These are phyloP conservation scores for Magallana gigas DNA, from an alignment of 1,140 invertebrate genomes.

Conservation along the genomic window DNA sequence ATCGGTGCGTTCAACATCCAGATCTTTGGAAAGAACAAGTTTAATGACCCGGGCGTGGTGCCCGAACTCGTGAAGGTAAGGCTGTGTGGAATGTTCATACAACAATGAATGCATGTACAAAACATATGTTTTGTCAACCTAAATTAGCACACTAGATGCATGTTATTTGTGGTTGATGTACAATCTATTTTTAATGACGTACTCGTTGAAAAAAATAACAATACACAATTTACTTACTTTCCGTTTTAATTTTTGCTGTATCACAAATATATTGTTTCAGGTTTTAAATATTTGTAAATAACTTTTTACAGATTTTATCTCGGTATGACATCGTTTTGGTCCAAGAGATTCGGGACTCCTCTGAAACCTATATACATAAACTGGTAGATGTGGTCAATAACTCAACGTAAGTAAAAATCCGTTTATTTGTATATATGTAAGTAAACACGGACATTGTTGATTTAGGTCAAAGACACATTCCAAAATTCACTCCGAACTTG, in stretches of 20 bases:
- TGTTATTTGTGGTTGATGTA: no score
- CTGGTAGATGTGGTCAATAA: background rate
- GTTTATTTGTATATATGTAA: background rate
- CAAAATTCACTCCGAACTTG: slow-evolving; percentile 25
- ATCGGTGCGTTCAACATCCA: slow-evolving; percentile 70
- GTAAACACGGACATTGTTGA: background rate
- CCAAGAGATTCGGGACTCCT: slow-evolving; percentile 70
- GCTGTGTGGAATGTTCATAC: no score
- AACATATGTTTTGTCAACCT: no score
- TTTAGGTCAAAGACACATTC: background rate
- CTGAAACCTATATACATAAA: background rate
- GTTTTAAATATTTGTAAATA: background rate
- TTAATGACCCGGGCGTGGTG: slow-evolving; percentile 56
- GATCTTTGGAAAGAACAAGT: slow-evolving; percentile 65
- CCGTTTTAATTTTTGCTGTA: no score
- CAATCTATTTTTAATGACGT: no score
- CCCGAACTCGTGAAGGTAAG: slow-evolving; percentile 56
- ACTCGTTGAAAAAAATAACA: no score
- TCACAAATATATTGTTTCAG: no score
- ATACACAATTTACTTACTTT: no score
- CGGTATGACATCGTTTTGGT: slow-evolving; percentile 71
- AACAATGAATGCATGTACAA: no score
- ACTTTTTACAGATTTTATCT: slow-evolving; percentile 61
- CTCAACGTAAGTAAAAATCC: background rate
- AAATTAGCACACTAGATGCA: no score